Evolutionary conservation across 2,113 vertebrate genomes (phyloP), one percentile per base, ranked within the genome.

Genomic region (Chinchilla lanigera): DNA sequence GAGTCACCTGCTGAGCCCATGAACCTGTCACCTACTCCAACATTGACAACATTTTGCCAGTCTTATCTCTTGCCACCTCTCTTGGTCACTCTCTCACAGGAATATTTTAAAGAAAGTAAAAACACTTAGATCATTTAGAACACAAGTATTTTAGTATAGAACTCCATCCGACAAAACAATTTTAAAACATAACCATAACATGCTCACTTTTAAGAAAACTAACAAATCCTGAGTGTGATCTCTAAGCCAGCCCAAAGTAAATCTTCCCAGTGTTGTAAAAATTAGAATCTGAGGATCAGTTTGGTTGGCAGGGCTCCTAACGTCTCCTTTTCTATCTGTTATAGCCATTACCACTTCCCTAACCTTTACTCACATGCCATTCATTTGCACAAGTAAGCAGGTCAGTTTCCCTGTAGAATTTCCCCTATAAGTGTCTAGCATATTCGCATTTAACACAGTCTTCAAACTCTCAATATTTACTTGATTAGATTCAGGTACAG

Each of bases 241-340:
- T 82, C 84, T 78, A 7, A 33, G 35, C 35, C 33, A 86, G 20
- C 22, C 65, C 61, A 16, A 58, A 38, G 60, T 85, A 33, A 13
- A n/a, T 82, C 56, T 95, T 58, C 47, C 56, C 38, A n/a, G 33
- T 75, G 73, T 77, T 75, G 89, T 38, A 92, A 92, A 88, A 78
- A 88, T 67, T 85, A 71, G 89, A 95, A 89, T 78, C 35, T 54
- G 52, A 93, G 65, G 35, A 63, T 77, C 65, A 75, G 1, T n/a
- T 61, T 63, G 28, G 20, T 35, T 52, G n/a, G 56, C 10, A 35
- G 22, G 56, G 19, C 26, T 52, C 65, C 56, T 73, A 35, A 47
- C 50, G 19, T 92, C 7, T 41, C 28, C 44, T 82, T 86, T 91
- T 91, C 58, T 4, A 82, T 30, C 50, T 41, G 0, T 33, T 56